These are phyloP conservation scores for Antigone vipio DNA, from an alignment of 2,113 vertebrate species.

Conservation along the genomic window DNA sequence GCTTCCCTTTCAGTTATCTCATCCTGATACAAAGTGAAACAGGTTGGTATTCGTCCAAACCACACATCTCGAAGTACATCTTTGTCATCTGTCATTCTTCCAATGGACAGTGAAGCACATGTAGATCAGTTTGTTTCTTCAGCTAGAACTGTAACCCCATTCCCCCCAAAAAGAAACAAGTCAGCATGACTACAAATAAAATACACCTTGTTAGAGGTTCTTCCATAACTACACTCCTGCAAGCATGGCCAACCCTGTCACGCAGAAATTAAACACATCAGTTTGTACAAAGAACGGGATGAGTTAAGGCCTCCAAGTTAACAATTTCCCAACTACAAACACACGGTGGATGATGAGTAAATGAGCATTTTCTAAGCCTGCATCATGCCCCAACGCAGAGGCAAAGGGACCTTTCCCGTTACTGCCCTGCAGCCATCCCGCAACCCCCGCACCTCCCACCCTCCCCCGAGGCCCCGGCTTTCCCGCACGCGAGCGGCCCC, in stretches of 20 bases:
- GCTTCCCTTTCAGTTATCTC: slow-evolving; percentile 94
- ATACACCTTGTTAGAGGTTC: not conserved
- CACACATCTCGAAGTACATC: slow-evolving; percentile 97
- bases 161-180: not conserved
- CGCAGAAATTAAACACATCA: rapidly evolving
- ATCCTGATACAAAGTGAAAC: slow-evolving; percentile 93
- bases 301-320: not conserved
- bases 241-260: not conserved
- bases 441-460: not conserved
- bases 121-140: slow-evolving; percentile 73
- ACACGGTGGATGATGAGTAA: rapidly evolving
- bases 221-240: rapidly evolving
- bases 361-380: not conserved
- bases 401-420: not conserved
- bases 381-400: not conserved
- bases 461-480: not conserved
- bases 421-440: rapidly evolving
- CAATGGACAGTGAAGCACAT: slow-evolving; percentile 81
- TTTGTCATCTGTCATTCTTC: slow-evolving; percentile 99
- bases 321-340: not conserved
- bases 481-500: not conserved
- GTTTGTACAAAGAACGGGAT: not conserved
- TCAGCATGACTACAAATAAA: not conserved
- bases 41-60: slow-evolving; percentile 95
- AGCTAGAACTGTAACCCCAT: not conserved